A percentile compares a stretch with the other conserved stretches of the same genome.
These are phyloP conservation scores for Agrotis clavis DNA, from an alignment of 2,888 invertebrate genomes.

Conservation along the genomic window DNA sequence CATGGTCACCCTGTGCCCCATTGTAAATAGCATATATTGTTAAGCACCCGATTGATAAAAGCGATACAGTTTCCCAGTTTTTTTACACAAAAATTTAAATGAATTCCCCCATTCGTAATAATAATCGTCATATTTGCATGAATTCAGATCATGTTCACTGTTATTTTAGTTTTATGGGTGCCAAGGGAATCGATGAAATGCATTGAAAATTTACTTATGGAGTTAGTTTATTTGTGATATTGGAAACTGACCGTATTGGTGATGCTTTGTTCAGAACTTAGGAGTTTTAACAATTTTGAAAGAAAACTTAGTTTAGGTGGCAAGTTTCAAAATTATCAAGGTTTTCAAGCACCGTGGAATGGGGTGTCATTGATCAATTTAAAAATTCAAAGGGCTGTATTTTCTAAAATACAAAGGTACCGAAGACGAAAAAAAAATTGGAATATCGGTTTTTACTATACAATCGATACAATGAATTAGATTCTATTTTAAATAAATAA, in stretches of 20 bases:
- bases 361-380: too few species aligned
- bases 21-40: slow-evolving; percentile 84
- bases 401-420: too few species aligned
- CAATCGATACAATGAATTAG: too few species aligned
- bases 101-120: slow-evolving; percentile 81
- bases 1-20: slow-evolving; percentile 75
- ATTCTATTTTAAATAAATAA: too few species aligned
- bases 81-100: slow-evolving; percentile 89
- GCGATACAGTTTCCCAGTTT: slow-evolving; percentile 87
- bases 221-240: slow-evolving; percentile 26
- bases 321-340: neutral
- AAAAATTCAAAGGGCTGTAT: too few species aligned
- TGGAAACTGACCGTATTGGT: slow-evolving; percentile 15
- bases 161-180: slow-evolving; percentile 74
- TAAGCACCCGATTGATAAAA: slow-evolving; percentile 83
- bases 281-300: neutral
- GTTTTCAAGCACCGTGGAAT: too few species aligned
- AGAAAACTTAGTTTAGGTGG: neutral
- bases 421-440: too few species aligned
- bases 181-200: slow-evolving; percentile 61
- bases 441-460: too few species aligned
- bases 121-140: slow-evolving; percentile 85
- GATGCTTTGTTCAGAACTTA: neutral
- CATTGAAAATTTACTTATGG: slow-evolving; percentile 47
- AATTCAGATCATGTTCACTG: slow-evolving; percentile 74